A percentile compares a stretch with the other conserved stretches of the same genome.
Conservation (phyloP, 2,113 vertebrate genomes). For the Actinemys pallida region DNA sequence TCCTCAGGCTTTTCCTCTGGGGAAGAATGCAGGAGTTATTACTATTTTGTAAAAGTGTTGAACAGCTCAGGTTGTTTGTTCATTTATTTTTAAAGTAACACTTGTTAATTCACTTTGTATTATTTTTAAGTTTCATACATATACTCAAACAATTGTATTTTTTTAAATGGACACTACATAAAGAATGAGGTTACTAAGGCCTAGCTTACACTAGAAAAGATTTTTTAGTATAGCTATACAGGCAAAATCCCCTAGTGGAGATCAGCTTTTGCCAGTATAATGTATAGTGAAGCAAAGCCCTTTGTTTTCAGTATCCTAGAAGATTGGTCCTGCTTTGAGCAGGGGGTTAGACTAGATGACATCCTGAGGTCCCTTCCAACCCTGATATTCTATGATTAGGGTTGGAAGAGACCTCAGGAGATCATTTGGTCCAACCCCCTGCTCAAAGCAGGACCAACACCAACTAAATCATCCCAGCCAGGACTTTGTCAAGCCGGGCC, state of each 20-base stretch:
- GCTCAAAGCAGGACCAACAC: too few relatives aligned
- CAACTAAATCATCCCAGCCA: too few relatives aligned
- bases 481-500: too few relatives aligned
- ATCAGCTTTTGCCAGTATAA: background rate
- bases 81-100: background rate
- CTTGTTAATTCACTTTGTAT: background rate
- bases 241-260: background rate
- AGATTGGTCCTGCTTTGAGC: too few relatives aligned
- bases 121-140: background rate
- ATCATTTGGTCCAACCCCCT: too few relatives aligned
- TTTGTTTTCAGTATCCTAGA: too few relatives aligned
- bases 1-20: constrained; percentile 20
- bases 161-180: background rate
- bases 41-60: background rate
- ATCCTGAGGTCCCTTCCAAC: too few relatives aligned
- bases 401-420: too few relatives aligned
- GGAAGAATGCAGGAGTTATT: background rate
- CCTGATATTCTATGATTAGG: too few relatives aligned
- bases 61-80: background rate
- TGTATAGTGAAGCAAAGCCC: too few relatives aligned
- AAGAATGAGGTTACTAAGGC: background rate
- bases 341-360: too few relatives aligned
- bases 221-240: background rate
- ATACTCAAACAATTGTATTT: background rate
- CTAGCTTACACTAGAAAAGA: background rate